Conservation (phyloP, 2,888 invertebrate species). For the Eulithis prunata region DNA sequence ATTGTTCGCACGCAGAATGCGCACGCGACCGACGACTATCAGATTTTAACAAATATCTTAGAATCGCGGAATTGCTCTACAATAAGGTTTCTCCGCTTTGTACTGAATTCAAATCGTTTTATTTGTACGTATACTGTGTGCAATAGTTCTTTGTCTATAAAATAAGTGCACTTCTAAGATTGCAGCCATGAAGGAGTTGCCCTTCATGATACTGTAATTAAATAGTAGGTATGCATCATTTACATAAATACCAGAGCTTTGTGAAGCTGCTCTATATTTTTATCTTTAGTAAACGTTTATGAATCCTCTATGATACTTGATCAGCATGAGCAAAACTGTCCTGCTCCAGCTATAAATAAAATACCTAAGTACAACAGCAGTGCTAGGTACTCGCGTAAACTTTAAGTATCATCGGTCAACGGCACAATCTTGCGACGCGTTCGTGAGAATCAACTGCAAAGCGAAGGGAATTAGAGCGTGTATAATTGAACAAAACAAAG, state of each 20-base stretch:
- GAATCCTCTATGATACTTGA: background rate
- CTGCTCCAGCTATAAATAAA: too few relatives aligned
- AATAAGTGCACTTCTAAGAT: constrained; percentile 21
- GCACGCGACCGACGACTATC: constrained; percentile 47
- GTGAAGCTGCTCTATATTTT: constrained; percentile 1
- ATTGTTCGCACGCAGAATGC: constrained; percentile 49
- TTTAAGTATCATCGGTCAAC: constrained; percentile 16
- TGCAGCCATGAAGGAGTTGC: constrained; percentile 15
- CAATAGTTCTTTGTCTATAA: constrained; percentile 23
- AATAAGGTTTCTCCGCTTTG: constrained; percentile 63
- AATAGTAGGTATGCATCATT: constrained; percentile 24
- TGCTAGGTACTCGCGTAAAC: constrained; percentile 8
- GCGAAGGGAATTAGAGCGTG: constrained; percentile 35
- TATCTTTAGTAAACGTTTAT: background rate
- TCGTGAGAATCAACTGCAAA: constrained; percentile 30
- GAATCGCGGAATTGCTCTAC: constrained; percentile 59
- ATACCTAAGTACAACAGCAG: background rate
- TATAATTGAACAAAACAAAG: constrained; percentile 25
- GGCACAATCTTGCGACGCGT: constrained; percentile 17
- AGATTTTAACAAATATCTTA: constrained; percentile 52
- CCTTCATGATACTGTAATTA: constrained; percentile 20
- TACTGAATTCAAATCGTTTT: constrained; percentile 42
- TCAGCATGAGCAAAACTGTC: too few relatives aligned
- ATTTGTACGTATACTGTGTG: constrained; percentile 19
- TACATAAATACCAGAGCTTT: constrained; percentile 12